phyloP scores from a whole-genome alignment of 2,113 vertebrate species.

The Proteles cristata region DNA sequence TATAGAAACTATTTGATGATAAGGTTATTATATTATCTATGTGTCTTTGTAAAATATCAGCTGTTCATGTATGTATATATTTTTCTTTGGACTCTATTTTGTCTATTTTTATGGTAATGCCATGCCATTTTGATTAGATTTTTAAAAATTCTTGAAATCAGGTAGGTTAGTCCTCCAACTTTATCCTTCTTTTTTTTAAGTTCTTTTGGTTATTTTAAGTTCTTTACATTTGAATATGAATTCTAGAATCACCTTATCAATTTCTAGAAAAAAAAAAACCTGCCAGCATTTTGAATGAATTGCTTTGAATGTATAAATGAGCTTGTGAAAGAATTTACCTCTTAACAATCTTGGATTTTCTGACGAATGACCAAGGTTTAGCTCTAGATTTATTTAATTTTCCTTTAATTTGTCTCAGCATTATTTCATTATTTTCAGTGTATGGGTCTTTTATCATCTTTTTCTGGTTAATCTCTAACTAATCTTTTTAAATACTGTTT shows the following conservation, averaged over 20 bases:
- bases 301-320: not conserved
- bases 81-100: not conserved
- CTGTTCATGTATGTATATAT: not conserved
- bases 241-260: not conserved
- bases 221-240: not conserved
- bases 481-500: not conserved
- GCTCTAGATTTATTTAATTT: not conserved
- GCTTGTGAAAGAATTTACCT: not conserved
- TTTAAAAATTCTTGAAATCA: not conserved
- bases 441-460: not conserved
- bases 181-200: not conserved
- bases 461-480: not conserved
- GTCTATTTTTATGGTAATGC: not conserved
- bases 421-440: not conserved
- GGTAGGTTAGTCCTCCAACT: not conserved
- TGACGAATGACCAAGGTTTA: not conserved
- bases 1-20: not conserved
- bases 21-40: not conserved
- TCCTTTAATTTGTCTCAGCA: not conserved
- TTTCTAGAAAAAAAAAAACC: not conserved
- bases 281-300: not conserved
- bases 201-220: not conserved
- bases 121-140: not conserved
- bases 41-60: not conserved
- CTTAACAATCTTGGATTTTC: not conserved